A percentile compares a stretch with the other conserved stretches of the same genome.
These are phyloP conservation scores for Chrysocyon brachyurus DNA, from an alignment of 2,797 vertebrate genomes.

Conservation along the genomic window DNA sequence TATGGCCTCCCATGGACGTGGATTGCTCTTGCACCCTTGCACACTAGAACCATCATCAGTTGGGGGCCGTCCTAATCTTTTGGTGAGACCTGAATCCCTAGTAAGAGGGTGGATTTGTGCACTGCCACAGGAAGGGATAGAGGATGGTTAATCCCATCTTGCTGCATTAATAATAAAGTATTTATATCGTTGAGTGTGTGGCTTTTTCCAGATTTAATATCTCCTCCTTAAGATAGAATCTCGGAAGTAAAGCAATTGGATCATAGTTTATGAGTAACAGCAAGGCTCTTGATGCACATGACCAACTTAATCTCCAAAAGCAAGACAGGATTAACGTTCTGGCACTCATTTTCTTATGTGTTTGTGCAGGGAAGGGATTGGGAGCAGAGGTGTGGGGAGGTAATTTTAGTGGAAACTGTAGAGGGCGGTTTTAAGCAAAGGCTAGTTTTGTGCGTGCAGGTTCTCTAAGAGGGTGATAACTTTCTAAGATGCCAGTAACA, in stretches of 20 bases:
- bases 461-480: neutral
- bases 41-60: rapidly evolving
- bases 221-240: neutral
- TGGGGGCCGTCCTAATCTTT: neutral
- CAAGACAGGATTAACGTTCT: neutral
- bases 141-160: neutral
- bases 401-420: neutral
- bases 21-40: neutral
- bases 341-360: neutral
- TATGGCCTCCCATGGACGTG: neutral
- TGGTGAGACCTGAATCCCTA: neutral
- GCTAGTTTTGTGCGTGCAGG: neutral
- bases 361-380: neutral
- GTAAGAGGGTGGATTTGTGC: too few relatives aligned
- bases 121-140: neutral
- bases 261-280: neutral
- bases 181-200: neutral
- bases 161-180: neutral
- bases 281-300: neutral
- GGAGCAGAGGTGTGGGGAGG: neutral
- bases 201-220: neutral
- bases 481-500: neutral
- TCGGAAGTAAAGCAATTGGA: neutral
- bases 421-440: neutral
- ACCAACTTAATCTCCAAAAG: neutral